Conservation (phyloP, 1,140 invertebrate genomes). For the Bombus pyrosoma region DNA sequence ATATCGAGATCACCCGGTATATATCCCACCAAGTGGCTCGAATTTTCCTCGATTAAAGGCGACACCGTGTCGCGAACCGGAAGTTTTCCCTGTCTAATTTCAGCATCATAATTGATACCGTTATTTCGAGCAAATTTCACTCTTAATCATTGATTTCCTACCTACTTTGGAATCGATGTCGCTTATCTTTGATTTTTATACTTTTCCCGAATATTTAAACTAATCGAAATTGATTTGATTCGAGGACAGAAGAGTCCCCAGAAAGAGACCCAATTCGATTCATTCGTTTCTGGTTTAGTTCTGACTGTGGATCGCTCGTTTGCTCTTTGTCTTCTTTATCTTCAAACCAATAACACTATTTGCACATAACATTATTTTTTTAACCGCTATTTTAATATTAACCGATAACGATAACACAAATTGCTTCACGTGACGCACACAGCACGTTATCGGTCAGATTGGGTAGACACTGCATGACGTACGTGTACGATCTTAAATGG, state of each 20-base stretch:
- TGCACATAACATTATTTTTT: background rate
- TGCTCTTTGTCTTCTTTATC: too few species aligned
- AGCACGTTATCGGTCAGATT: background rate
- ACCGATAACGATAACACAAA: background rate
- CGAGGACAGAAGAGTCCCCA: too few species aligned
- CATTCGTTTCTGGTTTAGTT: too few species aligned
- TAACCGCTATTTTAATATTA: background rate
- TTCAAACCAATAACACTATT: too few species aligned
- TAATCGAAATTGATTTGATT: background rate
- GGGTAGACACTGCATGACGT: background rate
- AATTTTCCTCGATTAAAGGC: constrained; percentile 48
- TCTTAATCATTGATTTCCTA: background rate
- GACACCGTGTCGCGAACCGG: constrained; percentile 15
- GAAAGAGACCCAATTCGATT: background rate
- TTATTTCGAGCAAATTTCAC: background rate
- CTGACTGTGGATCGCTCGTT: too few species aligned
- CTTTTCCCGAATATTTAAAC: background rate
- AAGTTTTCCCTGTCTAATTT: constrained; percentile 15
- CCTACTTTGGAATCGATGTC: background rate
- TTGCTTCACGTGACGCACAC: too few species aligned
- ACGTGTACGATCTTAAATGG: background rate
- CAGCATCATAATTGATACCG: background rate
- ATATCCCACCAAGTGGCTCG: background rate
- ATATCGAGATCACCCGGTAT: constrained; percentile 58
- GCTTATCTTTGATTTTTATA: background rate